Conservation (phyloP, 2,888 invertebrate species). For the Megamerina dolium region DNA sequence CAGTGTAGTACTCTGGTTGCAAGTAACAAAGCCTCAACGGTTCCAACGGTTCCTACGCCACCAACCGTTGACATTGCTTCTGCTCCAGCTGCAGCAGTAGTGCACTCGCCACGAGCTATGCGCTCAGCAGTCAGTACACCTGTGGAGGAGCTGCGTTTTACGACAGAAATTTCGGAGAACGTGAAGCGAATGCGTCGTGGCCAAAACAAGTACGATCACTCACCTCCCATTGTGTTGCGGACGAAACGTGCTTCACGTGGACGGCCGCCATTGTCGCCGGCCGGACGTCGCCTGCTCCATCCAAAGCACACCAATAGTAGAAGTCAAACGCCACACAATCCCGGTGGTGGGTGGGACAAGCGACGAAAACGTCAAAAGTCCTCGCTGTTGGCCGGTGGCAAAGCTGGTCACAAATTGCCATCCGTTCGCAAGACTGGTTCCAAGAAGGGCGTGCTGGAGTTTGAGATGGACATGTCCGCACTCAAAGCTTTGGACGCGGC, state of each 20-base stretch:
- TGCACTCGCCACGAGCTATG: slow-evolving; percentile 25
- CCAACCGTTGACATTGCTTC: slow-evolving; percentile 5
- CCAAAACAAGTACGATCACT: slow-evolving; percentile 41
- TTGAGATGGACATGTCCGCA: slow-evolving; percentile 35
- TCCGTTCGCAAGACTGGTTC: slow-evolving; percentile 38
- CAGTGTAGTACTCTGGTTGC: slow-evolving; percentile 10
- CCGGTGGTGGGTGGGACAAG: slow-evolving; percentile 21
- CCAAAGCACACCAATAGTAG: not conserved
- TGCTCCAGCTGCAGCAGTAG: slow-evolving; percentile 2
- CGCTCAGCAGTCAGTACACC: slow-evolving; percentile 39
- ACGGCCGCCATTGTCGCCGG: slow-evolving; percentile 2
- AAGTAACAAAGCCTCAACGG: slow-evolving; percentile 15
- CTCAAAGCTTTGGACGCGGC: slow-evolving; percentile 33
- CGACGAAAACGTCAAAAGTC: slow-evolving; percentile 15
- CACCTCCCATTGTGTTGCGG: slow-evolving; percentile 28
- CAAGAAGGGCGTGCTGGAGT: slow-evolving; percentile 41
- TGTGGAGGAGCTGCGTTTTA: slow-evolving; percentile 41
- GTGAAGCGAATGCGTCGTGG: slow-evolving; percentile 46
- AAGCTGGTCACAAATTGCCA: slow-evolving; percentile 11
- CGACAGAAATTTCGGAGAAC: slow-evolving; percentile 47
- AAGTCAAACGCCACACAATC: slow-evolving; percentile 10
- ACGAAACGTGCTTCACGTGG: slow-evolving; percentile 13
- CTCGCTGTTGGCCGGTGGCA: slow-evolving; percentile 11
- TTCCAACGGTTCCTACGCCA: slow-evolving; percentile 8
- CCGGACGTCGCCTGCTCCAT: not conserved